Base-by-base conservation (phyloP, 2,888 invertebrate genomes). In the Herminia tarsipennalis region DNA sequence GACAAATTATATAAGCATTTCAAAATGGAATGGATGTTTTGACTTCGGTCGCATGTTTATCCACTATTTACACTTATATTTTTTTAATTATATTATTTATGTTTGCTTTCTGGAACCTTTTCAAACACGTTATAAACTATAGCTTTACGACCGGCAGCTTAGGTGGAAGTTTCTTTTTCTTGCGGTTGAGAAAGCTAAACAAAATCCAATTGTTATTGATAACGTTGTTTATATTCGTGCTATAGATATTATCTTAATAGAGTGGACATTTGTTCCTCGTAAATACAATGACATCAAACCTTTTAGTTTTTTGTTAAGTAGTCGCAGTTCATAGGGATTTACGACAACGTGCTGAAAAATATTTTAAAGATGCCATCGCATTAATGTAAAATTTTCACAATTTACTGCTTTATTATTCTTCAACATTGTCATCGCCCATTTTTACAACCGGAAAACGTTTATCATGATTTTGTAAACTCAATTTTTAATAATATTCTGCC, bases 1-100 rank as follows among this genome's bases (percentile, higher is more conserved):
- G 76, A 77, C 75, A 77, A 77, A 77, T 77, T 75, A 60, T 58
- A 53, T 52, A 55, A 63, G 66, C 60, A 62, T 62, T 65, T 61
- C 63, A 61, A 52, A 65, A 56, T 60, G 56, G 37, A 62, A 59
- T 62, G 51, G 58, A 64, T 77, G 75, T 77, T 77, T 70, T 77
- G 76, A 77, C 76, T 61, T 70, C 56, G 22, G 39, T 45, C 51
- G 56, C 61, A 64, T 73, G 70, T 74, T 71, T 76, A 61, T 66
- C 47, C 47, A 67, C 63, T 67, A 66, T 66, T 62, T 69, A 58
- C 52, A 58, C 50, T 42, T 70, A 67, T 65, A 65, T 52, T 43
- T 63, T 62, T 66, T 63, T 63, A 61, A 68, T 65, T 64, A 57
- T 59, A 65, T 66, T 69, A 67, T 70, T 67, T 67, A 70, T 73